phyloP scores from a whole-genome alignment of 2,797 vertebrate species.

The Ptychobarbus kaznakovi region DNA sequence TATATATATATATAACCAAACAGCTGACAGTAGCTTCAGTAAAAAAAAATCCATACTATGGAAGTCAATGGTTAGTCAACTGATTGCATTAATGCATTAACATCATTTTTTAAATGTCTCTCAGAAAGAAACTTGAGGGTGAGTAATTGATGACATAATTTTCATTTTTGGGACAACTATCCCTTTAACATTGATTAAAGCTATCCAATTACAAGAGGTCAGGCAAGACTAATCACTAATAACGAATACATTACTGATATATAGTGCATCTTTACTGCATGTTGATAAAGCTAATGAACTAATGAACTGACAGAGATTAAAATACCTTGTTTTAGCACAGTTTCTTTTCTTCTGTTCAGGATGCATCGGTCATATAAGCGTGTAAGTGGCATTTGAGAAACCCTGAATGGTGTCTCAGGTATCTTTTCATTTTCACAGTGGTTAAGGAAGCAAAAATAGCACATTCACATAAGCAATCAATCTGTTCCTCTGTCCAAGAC shows the following conservation, averaged over 20 bases:
- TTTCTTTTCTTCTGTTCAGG: neutral
- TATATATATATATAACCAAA: no score
- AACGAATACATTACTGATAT: neutral
- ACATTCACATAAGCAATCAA: neutral
- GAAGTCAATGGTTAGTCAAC: no score
- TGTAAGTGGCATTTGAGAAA: neutral
- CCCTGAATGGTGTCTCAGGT: neutral
- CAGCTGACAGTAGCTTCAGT: no score
- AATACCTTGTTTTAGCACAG: neutral
- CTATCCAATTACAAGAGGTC: neutral
- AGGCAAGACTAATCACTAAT: neutral
- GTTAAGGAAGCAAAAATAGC: neutral
- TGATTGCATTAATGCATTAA: no score
- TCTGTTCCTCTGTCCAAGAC: neutral
- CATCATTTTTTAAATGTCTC: no score
- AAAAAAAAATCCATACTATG: no score
- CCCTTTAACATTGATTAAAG: neutral
- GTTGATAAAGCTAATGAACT: neutral
- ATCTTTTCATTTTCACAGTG: conserved; percentile 10
- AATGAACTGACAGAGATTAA: neutral
- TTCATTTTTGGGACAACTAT: neutral
- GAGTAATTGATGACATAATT: no score
- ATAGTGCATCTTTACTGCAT: neutral
- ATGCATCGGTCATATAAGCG: neutral
- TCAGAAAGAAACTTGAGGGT: no score